Percentiles rank a stretch among this genome's conserved stretches.
phyloP scores from a whole-genome alignment of 2,888 invertebrate species.

The Plagodis pulveraria region DNA sequence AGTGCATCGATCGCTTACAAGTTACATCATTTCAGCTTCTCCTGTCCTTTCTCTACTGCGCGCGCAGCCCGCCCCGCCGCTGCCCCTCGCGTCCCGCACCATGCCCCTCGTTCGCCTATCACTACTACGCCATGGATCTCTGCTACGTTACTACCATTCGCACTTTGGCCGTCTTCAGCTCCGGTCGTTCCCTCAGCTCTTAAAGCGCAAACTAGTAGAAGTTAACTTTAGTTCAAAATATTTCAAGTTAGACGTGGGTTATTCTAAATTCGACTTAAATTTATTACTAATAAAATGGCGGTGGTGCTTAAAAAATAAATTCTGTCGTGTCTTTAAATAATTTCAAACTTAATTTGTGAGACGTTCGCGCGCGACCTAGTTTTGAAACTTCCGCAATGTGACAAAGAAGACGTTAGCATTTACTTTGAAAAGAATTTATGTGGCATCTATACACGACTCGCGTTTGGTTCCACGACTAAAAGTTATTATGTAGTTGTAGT shows the following conservation, averaged over 20 bases:
- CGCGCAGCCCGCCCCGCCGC: constrained; percentile 67
- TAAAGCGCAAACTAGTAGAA: constrained; percentile 56
- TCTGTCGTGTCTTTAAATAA: constrained; percentile 52
- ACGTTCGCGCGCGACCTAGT: constrained; percentile 71
- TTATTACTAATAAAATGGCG: constrained; percentile 32
- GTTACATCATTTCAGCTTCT: constrained; percentile 61
- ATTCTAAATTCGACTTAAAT: constrained; percentile 40
- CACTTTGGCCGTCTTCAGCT: constrained; percentile 68
- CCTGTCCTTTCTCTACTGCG: constrained; percentile 82
- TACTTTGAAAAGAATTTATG: constrained; percentile 8
- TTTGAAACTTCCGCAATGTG: constrained; percentile 60
- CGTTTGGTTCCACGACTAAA: constrained; percentile 42
- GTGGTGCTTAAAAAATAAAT: constrained; percentile 53
- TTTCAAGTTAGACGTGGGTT: constrained; percentile 52
- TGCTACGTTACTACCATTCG: constrained; percentile 74
- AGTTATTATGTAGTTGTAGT: constrained; percentile 33
- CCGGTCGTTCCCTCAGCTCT: constrained; percentile 56
- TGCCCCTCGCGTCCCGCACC: constrained; percentile 49
- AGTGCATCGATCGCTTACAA: constrained; percentile 82
- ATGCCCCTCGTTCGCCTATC: constrained; percentile 59
- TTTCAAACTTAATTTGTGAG: constrained; percentile 50
- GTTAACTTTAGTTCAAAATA: constrained; percentile 60
- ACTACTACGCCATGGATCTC: constrained; percentile 65
- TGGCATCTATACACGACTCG: constrained; percentile 22
- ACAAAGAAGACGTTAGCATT: constrained; percentile 2